A percentile compares a stretch with the other conserved stretches of the same genome.
Evolutionary conservation across 2,797 vertebrate genomes (phyloP).

Genomic region (Lepus oiostolus): DNA sequence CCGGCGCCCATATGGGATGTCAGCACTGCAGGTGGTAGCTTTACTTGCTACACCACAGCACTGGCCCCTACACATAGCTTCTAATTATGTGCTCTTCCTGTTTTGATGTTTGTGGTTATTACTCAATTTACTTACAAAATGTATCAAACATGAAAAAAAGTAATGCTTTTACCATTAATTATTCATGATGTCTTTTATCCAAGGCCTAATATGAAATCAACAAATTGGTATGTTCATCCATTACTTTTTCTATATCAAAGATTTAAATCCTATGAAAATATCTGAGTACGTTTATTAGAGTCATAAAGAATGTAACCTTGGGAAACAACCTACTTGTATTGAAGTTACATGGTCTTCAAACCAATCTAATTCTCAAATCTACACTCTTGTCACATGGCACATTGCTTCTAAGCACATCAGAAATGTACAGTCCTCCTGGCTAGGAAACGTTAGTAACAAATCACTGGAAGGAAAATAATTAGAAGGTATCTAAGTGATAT

Average conservation of each 20-base stretch:
- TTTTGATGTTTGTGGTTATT: conserved; percentile 66
- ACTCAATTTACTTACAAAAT: conserved; percentile 67
- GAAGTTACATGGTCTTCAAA: not conserved
- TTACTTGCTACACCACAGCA: too few relatives aligned
- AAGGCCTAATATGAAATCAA: not conserved
- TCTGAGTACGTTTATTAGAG: not conserved
- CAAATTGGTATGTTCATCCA: not conserved
- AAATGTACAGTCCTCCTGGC: not conserved
- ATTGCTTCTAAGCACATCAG: conserved; percentile 6
- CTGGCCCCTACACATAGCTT: not conserved
- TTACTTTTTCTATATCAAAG: not conserved
- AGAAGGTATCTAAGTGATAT: not conserved
- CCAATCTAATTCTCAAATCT: not conserved
- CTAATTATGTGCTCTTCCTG: conserved; percentile 55
- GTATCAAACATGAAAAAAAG: conserved; percentile 3
- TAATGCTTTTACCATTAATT: not conserved
- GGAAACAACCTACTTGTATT: too few relatives aligned
- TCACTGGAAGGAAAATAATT: not conserved
- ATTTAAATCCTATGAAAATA: not conserved
- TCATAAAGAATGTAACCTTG: not conserved
- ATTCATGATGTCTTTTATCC: not conserved
- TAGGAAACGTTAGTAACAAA: not conserved
- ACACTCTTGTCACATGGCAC: not conserved
- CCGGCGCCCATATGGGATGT: too few relatives aligned
- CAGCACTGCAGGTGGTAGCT: too few relatives aligned